Base-by-base conservation (phyloP, 2,888 invertebrate genomes). In the Leucoptera coffeella region DNA sequence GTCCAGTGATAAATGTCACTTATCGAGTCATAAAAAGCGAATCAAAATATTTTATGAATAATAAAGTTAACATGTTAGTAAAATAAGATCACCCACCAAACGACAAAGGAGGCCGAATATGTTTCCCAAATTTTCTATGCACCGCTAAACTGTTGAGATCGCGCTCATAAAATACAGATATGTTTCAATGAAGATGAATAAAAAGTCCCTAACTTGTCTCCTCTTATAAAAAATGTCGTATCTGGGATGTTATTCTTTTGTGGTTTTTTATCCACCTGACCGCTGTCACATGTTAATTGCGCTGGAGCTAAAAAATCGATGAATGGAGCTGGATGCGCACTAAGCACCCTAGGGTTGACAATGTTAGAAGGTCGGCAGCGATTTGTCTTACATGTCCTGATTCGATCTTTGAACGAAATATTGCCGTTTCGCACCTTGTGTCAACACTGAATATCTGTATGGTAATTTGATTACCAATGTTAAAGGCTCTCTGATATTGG, bases 11-110 rank as follows among this genome's bases (percentile, higher is more conserved):
- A n/a, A n/a, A n/a, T n/a, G n/a, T n/a, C n/a, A n/a, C n/a, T n/a
- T n/a, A n/a, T n/a, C n/a, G n/a, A n/a, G n/a, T n/a, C n/a, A 50
- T 57, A 54, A 62, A 48, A 49, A 50, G 61, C 60, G 49, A 58
- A 61, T 67, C 67, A 64, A 67, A 67, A 69, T 67, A 69, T 69
- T 69, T 65, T 65, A 67, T 56, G 54, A 51, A 41, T 42, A 43
- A 47, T 47, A 47, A 60, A 57, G 64, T 67, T 65, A 60, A 62
- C 67, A 67, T 61, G 60, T 57, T 62, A 64, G 61, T 69, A 51
- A 57, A 55, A 51, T 41, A 45, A 44, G 56, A 59, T 64, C 59
- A 50, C 57, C 52, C 56, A 52, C 55, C 48, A 41, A 37, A 50
- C 39, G 40, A 17, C 36, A 62, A 56, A 65, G 67, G 61, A 42